Evolutionary conservation across 2,888 invertebrate species (phyloP).

Genomic region (Lithophane ornitopus): DNA sequence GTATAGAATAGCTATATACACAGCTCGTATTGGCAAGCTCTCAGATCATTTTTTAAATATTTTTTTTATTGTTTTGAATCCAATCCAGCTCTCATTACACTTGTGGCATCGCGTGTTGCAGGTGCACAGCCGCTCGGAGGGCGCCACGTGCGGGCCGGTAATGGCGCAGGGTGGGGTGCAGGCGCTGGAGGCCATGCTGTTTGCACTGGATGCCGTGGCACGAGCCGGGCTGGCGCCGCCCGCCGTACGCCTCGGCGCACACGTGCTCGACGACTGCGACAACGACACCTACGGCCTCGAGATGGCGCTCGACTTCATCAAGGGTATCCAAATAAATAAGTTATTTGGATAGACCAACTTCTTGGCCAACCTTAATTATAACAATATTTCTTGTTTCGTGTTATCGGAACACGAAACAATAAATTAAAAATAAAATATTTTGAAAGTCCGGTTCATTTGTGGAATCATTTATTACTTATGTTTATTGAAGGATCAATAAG

Average conservation of each 20-base stretch:
- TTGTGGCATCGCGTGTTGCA: constrained; percentile 54
- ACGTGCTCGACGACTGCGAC: constrained; percentile 97
- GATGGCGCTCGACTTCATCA: constrained; percentile 98
- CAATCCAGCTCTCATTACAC: neutral
- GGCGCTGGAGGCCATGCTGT: constrained; percentile 97
- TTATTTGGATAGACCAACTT: no score
- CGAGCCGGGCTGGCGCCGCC: constrained; percentile 91
- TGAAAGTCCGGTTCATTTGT: neutral
- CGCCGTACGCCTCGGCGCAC: constrained; percentile 94
- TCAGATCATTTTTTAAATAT: no score
- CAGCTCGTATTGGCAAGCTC: neutral
- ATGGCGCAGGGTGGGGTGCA: constrained; percentile 97
- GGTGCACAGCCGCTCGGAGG: constrained; percentile 95
- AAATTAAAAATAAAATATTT: neutral
- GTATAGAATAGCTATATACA: no score
- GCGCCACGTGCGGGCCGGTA: constrained; percentile 95
- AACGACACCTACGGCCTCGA: constrained; percentile 97
- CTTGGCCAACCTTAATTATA: neutral
- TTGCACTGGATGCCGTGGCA: constrained; percentile 94
- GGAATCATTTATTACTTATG: neutral
- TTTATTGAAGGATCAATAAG: constrained; percentile 94
- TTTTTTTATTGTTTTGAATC: neutral
- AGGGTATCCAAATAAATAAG: constrained; percentile 92
- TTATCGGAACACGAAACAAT: neutral
- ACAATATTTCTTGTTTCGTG: neutral